Evolutionary conservation across 2,113 vertebrate genomes (phyloP), one percentile per base, ranked within the genome.

Genomic region (Varanus komodoensis): DNA sequence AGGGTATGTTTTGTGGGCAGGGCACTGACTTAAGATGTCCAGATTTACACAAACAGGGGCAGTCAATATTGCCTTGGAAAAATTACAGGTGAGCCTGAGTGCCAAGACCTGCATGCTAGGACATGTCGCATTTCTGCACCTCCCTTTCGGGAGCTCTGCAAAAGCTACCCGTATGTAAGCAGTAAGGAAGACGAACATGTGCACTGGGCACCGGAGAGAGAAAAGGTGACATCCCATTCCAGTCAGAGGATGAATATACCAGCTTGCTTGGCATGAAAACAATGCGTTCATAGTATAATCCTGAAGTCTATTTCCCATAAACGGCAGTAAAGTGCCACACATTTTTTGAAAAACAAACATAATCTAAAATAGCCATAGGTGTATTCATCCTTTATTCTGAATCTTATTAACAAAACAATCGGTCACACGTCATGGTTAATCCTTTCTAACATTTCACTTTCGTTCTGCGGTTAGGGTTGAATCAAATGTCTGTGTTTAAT

Each of bases 51-150:
- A 19, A 25, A 11, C 32, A 23, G 11, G 57, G 4, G 54, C 17
- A 52, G 78, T 75, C 4, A 17, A 44, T 77, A 14, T 1, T 69
- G 0, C 4, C 54, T 52, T 0, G 48, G 17, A 64, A 90, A 86
- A 78, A 81, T 2, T 0, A 61, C 71, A 8, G 1, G 0, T 50
- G 44, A 12, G 48, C 86, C 44, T 5, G 23, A 8, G 29, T 23
- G 71, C 71, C 4, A 0, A 52, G 6, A 82, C 6, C 75, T 0
- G 23, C 0, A 23, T 11, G 0, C 0, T 0, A 5, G 1, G 0
- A 6, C 50, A 8, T 5, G 32, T 4, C 0, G 32, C 0, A 0
- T 0, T 4, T 1, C 38, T 44, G 38, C 38, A 44, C 38, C 38
- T 44, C 38, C 38, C 38, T 44, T 27, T 21, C 0, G 3, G 32